Base-by-base conservation (phyloP, 2,113 vertebrate species). In the Platysternon megacephalum region DNA sequence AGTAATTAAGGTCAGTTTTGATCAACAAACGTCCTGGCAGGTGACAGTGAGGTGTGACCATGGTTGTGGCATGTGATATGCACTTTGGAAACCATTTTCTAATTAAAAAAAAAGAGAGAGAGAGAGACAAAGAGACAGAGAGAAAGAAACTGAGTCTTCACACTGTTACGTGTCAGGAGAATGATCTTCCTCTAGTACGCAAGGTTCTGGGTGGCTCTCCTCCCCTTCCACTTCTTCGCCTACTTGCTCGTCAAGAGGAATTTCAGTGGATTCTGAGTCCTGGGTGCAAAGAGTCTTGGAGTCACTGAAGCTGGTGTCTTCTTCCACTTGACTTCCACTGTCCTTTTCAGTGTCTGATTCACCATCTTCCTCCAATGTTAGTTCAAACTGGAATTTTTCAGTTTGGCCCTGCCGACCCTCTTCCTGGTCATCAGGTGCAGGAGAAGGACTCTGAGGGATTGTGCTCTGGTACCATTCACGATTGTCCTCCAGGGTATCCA, bases 401-500 rank as follows among this genome's bases (percentile, higher is more conserved):
- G 98, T 98, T 91, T 99, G 99, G 22, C 99, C 98, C 90, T 99
- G 99, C 53, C 98, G 98, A 91, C 99, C 98, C 32, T 99, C 99
- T 86, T 99, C 98, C n/a, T 98, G 98, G 84, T 99, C 99, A 72
- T 99, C 99, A 55, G 99, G 98, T 1, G 98, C 98, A 35, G 99
- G 99, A 83, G 99, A 99, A 14, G 99, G 99, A 98, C 99, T 99
- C 96, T 99, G 99, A 91, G 99, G 99, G 96, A 99, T 99, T 99
- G 99, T 99, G 99, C 99, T 99, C 98, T 99, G 99, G 98, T 99
- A 99, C 99, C 99, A 99, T 97, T 99, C 99, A 96, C 99, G 98
- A 98, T 99, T 99, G 98, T 99, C 99, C 97, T 99, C 99, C 97
- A 99, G 97, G 21, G 99, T 99, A 98, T 99, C 99, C 97, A 99